These are phyloP conservation scores for Ganaspis brasiliensis DNA, from an alignment of 2,888 invertebrate species.

Conservation along the genomic window DNA sequence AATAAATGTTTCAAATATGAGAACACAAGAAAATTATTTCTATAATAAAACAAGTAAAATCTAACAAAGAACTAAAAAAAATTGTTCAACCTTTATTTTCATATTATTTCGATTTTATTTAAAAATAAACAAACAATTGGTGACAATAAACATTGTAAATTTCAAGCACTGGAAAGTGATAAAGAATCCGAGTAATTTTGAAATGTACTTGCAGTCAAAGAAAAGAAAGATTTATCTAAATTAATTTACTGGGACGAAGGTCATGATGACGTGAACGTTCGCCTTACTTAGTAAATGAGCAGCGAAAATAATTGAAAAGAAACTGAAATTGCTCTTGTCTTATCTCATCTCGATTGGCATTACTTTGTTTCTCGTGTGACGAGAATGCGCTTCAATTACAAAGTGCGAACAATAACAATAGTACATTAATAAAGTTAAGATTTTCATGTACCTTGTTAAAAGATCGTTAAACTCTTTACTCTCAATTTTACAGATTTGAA, in stretches of 20 bases:
- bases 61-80: not conserved
- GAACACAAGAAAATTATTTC: too few relatives aligned
- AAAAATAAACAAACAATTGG: too few relatives aligned
- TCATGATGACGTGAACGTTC: not conserved
- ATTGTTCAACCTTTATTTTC: too few relatives aligned
- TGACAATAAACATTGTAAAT: too few relatives aligned
- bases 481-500: too few relatives aligned
- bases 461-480: not conserved
- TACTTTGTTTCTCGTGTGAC: constrained; percentile 16
- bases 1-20: too few relatives aligned
- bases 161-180: too few relatives aligned
- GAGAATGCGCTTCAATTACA: constrained; percentile 10
- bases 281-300: not conserved
- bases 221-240: too few relatives aligned
- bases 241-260: not conserved
- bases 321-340: constrained; percentile 9
- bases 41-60: too few relatives aligned
- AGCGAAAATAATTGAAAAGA: constrained; percentile 5
- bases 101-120: too few relatives aligned
- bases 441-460: not conserved
- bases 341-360: constrained; percentile 15
- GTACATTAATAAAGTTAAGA: not conserved
- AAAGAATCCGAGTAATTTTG: too few relatives aligned
- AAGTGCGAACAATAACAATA: constrained; percentile 12
- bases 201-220: too few relatives aligned